Percentiles rank a stretch among this genome's conserved stretches.
Evolutionary conservation across 1,140 invertebrate genomes (phyloP).

Genomic region (Solen grandis): DNA sequence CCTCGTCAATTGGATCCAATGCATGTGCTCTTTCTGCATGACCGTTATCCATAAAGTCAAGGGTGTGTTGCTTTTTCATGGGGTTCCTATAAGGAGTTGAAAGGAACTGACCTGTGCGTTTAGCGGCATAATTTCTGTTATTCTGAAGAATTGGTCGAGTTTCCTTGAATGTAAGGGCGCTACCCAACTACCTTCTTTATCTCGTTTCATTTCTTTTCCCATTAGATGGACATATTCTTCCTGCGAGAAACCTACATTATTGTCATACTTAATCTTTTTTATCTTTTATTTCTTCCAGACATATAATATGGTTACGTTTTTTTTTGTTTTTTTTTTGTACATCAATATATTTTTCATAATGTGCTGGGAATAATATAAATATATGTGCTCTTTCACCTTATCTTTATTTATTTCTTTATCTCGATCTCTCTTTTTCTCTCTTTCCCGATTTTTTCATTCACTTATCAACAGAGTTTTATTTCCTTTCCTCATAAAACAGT

Average conservation of each 20-base stretch:
- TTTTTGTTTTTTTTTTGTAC: no score
- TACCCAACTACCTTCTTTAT: slow-evolving; percentile 16
- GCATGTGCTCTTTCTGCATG: neutral
- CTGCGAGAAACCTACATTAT: neutral
- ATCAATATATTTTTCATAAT: no score
- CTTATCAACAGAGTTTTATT: no score
- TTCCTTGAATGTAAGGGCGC: slow-evolving; percentile 20
- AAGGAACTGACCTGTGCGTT: neutral
- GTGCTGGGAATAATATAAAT: no score
- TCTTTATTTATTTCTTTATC: no score
- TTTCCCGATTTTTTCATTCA: no score
- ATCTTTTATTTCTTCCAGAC: no score
- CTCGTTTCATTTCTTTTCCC: slow-evolving; percentile 24
- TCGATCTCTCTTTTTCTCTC: no score
- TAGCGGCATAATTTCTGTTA: neutral
- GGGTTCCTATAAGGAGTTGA: neutral
- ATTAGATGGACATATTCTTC: slow-evolving; percentile 24
- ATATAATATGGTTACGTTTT: no score
- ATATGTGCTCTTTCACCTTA: no score
- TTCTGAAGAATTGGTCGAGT: neutral
- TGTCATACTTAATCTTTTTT: no score
- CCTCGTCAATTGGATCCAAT: neutral
- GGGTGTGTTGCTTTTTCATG: neutral
- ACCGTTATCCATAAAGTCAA: neutral
- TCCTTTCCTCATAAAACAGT: no score